Conservation (phyloP, 2,113 vertebrate species). For the Corythornis cristatus region DNA sequence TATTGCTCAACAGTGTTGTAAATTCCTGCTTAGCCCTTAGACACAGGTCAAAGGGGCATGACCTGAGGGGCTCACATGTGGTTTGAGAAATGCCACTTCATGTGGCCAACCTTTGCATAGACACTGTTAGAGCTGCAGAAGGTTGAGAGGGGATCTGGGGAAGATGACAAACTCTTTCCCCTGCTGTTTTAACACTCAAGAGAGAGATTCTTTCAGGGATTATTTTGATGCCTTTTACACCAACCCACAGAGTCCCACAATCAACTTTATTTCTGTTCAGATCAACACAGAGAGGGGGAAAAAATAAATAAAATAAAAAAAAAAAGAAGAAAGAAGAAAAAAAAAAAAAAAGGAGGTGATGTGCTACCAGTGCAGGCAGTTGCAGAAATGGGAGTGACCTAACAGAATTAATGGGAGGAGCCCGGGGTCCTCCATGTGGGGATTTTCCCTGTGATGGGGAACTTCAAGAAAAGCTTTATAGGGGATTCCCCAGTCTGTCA, state of each 20-base stretch:
- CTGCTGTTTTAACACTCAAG: background rate
- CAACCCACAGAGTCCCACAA: background rate
- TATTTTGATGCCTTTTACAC: background rate
- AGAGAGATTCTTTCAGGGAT: background rate
- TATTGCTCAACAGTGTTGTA: background rate
- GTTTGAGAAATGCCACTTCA: background rate
- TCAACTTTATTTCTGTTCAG: background rate
- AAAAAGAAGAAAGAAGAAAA: background rate
- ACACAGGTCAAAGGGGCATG: background rate
- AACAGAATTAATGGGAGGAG: conserved; percentile 2
- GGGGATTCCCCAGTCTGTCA: conserved; percentile 44
- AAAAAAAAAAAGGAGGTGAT: background rate
- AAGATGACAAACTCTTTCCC: background rate
- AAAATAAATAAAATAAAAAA: background rate
- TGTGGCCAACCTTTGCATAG: background rate
- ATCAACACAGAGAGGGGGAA: background rate
- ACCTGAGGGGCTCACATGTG: background rate
- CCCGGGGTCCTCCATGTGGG: background rate
- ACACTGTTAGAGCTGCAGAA: background rate
- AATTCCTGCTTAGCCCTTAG: background rate
- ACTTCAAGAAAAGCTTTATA: background rate
- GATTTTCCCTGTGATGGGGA: conserved; percentile 45
- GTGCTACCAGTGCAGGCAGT: background rate
- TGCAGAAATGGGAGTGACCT: background rate
- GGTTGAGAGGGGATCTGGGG: background rate